Percentiles rank a stretch among this genome's conserved stretches.
These are phyloP conservation scores for Lepidotrigona ventralis DNA, from an alignment of 1,140 invertebrate species.

Conservation along the genomic window DNA sequence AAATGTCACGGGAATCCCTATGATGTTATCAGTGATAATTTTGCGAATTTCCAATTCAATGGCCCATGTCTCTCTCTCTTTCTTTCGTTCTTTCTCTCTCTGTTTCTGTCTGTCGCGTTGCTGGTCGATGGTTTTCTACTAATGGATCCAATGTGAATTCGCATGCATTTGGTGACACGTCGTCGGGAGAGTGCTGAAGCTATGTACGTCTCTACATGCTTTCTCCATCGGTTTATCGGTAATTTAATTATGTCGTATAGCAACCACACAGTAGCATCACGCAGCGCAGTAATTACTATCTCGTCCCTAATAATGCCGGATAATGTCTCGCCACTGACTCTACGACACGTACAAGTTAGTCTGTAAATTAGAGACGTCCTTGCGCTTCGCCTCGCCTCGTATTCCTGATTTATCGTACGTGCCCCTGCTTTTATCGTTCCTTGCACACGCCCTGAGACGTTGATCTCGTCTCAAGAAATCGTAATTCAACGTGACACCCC, in stretches of 20 bases:
- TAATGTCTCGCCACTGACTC: conserved; percentile 34
- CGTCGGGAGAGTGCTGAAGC: neutral
- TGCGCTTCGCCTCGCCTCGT: conserved; percentile 38
- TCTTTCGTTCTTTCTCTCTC: neutral
- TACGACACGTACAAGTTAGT: conserved; percentile 46
- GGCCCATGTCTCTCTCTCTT: neutral
- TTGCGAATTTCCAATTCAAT: neutral
- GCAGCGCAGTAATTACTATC: conserved; percentile 45
- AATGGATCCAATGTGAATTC: conserved; percentile 14
- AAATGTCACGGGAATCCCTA: too few species aligned
- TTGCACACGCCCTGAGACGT: neutral
- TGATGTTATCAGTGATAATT: neutral
- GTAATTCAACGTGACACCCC: neutral
- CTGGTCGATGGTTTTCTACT: neutral
- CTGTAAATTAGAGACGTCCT: conserved; percentile 51
- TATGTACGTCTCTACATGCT: conserved; percentile 34
- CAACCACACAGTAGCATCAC: conserved; percentile 28
- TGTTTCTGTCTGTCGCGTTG: neutral
- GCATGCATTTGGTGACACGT: conserved; percentile 20
- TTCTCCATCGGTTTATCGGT: conserved; percentile 52
- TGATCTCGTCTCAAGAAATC: conserved; percentile 6
- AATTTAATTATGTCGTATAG: conserved; percentile 52
- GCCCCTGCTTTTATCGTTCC: conserved; percentile 26
- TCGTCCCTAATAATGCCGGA: conserved; percentile 49
- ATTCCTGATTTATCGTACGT: conserved; percentile 46